Base-by-base conservation (phyloP, 2,113 vertebrate genomes). In the Urocitellus parryii region DNA sequence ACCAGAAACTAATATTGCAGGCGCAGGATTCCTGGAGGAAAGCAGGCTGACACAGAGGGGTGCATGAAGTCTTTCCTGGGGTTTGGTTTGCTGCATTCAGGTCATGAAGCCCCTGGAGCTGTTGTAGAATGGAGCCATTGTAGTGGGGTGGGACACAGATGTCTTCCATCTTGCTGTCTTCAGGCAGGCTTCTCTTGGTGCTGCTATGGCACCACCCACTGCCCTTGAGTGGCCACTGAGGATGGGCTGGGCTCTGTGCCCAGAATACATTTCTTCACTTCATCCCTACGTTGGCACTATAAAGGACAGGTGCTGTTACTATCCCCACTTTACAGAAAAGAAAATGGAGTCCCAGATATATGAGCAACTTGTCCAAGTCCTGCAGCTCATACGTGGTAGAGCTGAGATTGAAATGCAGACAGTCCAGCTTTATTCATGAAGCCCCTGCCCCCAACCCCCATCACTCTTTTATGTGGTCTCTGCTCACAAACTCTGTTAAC, bases 381-480 rank as follows among this genome's bases (percentile, higher is more conserved):
- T 22, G 0, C 1, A 67, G 72, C 72, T 81, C 3, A 0, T 9
- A 45, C 56, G 74, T 16, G 29, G 61, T 56, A 3, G 48, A 79
- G 45, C n/a, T 42, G 4, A 90, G 34, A 45, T 77, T 85, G 39
- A 77, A n/a, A 83, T 80, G 39, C 76, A 4, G 61, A 48, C 5
- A 0, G 24, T 25, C 74, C 72, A 56, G 37, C 80, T 37, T 34
- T 51, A 17, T 45, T 29, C 63, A 1, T 24, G 56, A 84, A 51
- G 34, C 27, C 61, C 67, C 53, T 5, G 0, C 37, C 27, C 7
- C 11, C 45, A 45, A 0, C 42, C 32, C 7, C 83, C 45, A 0
- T 68, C 67, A 5, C 37, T 39, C 0, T 39, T 34, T n/a, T 9
- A 2, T 3, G 0, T 8, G 53, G 24, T 65, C 27, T 77, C 42